Evolutionary conservation across 2,113 vertebrate genomes (phyloP), one percentile per base, ranked within the genome.

Genomic region (Anas platyrhynchos): DNA sequence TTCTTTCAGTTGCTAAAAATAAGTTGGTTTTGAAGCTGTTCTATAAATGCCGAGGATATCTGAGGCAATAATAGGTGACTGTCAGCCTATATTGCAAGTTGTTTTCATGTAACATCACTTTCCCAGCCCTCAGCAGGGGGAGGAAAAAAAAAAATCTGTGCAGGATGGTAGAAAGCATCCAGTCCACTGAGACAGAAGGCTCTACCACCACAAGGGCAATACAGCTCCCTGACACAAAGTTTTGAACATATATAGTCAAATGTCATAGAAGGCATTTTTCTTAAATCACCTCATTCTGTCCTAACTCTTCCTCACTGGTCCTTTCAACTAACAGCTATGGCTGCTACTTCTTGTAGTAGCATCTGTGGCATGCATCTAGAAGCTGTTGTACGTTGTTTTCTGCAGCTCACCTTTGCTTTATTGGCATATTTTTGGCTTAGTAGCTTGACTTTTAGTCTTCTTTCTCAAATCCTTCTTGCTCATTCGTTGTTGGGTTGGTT

Each of bases 1-100:
- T 96, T 91, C 83, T 83, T 94, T 84, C 66, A 59, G 55, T 80
- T 87, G 71, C 93, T 96, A 97, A 93, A 97, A 96, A 96, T 93
- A 95, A 92, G 74, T 75, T 76, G 74, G 22, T 63, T 90, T 93
- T 92, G 89, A 94, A 94, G 93, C 84, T 88, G 92, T 94, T 91
- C 74, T 94, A 25, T 85, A 87, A 82, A 71, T 7, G 7, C 44
- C 73, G 67, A 77, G 41, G 81, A 89, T 91, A 91, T 95, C 87
- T 82, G 34, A 87, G 43, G 75, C 83, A 93, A 76, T 65, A 77
- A 86, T 86, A 92, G 67, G 77, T 83, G 86, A 76, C 86, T 96
- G 36, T 91, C 81, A 85, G 74, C 67, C 86, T 86, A n/a, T 75
- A 59, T 82, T 92, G 59, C 25, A 73, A 86, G 44, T 36, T 66